Evolutionary conservation across 2,797 vertebrate genomes (phyloP), one percentile per base, ranked within the genome.

Genomic region (Morus bassanus): DNA sequence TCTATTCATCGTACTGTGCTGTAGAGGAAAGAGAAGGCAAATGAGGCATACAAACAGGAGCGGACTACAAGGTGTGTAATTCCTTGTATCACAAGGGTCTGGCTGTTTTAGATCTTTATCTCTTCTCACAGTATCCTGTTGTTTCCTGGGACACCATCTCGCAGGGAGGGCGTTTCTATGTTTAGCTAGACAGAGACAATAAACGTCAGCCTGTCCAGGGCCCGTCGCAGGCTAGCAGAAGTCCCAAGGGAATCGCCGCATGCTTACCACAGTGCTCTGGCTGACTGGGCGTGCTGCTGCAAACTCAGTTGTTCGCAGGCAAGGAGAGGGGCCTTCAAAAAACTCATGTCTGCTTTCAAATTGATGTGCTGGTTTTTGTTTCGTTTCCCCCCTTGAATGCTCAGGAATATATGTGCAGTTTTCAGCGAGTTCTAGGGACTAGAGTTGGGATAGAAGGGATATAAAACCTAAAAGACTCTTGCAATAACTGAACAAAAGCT

Each of bases 1-100:
- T 14, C 10, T 3, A 1, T 70, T 28, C 2, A 1, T 45, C 37
- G 3, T 14, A 11, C 18, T 25, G 41, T 11, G 46, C 63, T 48
- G 16, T 4, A 56, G 37, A 19, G 31, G 37, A 50, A 43, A 9
- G 35, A 63, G 43, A 43, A 69, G 50, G 31, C 22, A 33, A 37
- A 43, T 6, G 10, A n/a, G 22, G 10, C 15, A 5, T 19, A 31
- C 17, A 25, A 68, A 41, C n/a, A 35, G 54, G 27, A n/a, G 28
- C 64, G 28, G 64, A 28, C n/a, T 39, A 35, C 8, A 9, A 46
- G 15, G 48, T 33, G 6, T 31, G 19, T 30, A 33, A 24, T 18
- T 24, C 18, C 21, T 45, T 12, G 1, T 6, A 6, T 23, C 27
- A 27, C 27, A 30, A 28, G 39, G 18, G 39, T 46, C 19, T 39